These are phyloP conservation scores for Percina caprodes DNA, from an alignment of 2,113 vertebrate species.

Conservation along the genomic window DNA sequence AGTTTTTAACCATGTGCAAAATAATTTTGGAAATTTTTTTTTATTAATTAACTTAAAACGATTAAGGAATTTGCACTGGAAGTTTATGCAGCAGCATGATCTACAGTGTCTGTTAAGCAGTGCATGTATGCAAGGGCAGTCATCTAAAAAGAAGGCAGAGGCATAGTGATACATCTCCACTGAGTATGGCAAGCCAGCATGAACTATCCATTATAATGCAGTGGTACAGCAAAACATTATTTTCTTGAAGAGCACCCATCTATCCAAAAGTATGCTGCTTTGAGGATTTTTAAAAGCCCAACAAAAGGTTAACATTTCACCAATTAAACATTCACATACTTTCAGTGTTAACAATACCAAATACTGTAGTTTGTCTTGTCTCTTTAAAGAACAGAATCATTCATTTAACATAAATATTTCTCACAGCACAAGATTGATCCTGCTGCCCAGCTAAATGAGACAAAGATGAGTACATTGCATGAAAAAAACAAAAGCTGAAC, in stretches of 20 bases:
- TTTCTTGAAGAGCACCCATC: not conserved
- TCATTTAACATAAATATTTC: constrained; percentile 13
- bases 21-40: not conserved
- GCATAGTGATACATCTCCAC: constrained; percentile 30
- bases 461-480: constrained; percentile 77
- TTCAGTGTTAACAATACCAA: not conserved
- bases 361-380: not conserved
- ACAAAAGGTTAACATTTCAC: constrained; percentile 4
- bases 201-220: constrained; percentile 7
- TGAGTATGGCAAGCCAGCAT: constrained; percentile 21
- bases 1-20: constrained; percentile 12
- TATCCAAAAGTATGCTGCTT: constrained; percentile 3
- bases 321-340: not conserved
- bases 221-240: not conserved
- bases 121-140: constrained; percentile 41
- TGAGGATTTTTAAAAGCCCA: constrained; percentile 8
- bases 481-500: constrained; percentile 62
- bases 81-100: constrained; percentile 25
- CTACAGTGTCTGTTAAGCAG: constrained; percentile 43
- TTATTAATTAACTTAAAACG: constrained; percentile 14
- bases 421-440: constrained; percentile 30
- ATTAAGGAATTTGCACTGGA: constrained; percentile 25
- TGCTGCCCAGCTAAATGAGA: constrained; percentile 50
- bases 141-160: constrained; percentile 43
- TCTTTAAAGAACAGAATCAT: constrained; percentile 1